Percentiles rank a stretch among this genome's conserved stretches.
Conservation (phyloP, 2,113 vertebrate genomes). For the Platichthys stellatus region DNA sequence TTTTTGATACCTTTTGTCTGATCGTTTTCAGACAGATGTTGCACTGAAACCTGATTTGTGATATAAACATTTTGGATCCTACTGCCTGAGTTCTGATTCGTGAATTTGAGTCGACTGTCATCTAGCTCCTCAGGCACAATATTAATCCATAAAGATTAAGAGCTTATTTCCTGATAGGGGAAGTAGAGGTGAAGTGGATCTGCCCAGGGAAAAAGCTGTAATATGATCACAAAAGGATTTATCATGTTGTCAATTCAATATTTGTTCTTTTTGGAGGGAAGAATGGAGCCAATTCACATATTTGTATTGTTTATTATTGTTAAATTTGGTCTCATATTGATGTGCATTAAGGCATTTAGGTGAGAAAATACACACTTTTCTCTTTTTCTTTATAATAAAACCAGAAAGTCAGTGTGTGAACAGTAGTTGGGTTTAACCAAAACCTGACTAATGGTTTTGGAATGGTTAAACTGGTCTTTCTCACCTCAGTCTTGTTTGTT, state of each 20-base stretch:
- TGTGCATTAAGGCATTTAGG: not conserved
- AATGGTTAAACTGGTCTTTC: slow-evolving; percentile 54
- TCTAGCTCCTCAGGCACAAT: slow-evolving; percentile 29
- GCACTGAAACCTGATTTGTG: not conserved
- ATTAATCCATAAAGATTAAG: slow-evolving; percentile 65
- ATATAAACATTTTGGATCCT: not conserved
- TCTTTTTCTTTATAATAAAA: not conserved
- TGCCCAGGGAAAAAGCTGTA: slow-evolving; percentile 26
- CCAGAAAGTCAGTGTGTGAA: not conserved
- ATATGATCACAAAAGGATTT: slow-evolving; percentile 9
- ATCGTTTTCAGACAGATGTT: not conserved
- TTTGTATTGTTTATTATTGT: not conserved
- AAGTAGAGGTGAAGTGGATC: slow-evolving; percentile 9
- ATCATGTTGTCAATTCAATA: not conserved
- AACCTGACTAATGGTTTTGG: slow-evolving; percentile 43
- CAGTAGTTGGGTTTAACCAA: slow-evolving; percentile 6
- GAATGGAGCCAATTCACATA: not conserved
- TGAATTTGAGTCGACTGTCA: slow-evolving; percentile 7
- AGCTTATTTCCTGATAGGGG: slow-evolving; percentile 38
- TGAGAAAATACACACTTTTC: not conserved
- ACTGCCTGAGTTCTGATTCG: not conserved
- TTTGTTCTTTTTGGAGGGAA: not conserved
- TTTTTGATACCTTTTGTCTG: no score
- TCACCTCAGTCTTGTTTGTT: slow-evolving; percentile 51
- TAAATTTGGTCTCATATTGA: not conserved